Percentiles rank a stretch among this genome's conserved stretches.
Conservation (phyloP, 2,888 invertebrate species). For the Apeira syringaria region DNA sequence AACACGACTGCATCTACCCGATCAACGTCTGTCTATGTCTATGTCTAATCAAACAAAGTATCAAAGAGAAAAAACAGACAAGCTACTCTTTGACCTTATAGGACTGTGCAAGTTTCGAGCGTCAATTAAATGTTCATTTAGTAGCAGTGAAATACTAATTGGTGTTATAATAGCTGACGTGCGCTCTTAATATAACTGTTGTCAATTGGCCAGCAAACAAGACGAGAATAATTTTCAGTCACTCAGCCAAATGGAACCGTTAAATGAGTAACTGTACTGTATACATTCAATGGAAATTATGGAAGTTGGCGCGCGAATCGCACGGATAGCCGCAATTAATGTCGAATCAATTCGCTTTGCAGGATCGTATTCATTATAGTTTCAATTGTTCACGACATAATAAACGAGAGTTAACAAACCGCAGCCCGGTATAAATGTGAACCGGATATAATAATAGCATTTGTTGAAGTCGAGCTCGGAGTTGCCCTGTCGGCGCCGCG, state of each 20-base stretch:
- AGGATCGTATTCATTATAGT: slow-evolving; percentile 59
- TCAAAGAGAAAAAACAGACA: too few relatives aligned
- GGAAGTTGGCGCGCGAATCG: slow-evolving; percentile 36
- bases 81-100: slow-evolving; percentile 1
- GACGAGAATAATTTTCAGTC: slow-evolving; percentile 38
- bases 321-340: slow-evolving; percentile 64
- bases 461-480: slow-evolving; percentile 55
- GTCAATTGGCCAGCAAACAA: slow-evolving; percentile 47
- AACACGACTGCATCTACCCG: slow-evolving; percentile 37
- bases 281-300: slow-evolving; percentile 30
- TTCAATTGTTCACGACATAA: slow-evolving; percentile 72
- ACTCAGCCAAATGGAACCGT: slow-evolving; percentile 55
- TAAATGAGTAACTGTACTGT: slow-evolving; percentile 61
- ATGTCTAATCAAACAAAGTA: too few relatives aligned
- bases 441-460: slow-evolving; percentile 80
- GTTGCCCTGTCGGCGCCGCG: slow-evolving; percentile 60
- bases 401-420: slow-evolving; percentile 71
- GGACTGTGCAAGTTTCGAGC: slow-evolving; percentile 54
- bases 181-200: slow-evolving; percentile 24
- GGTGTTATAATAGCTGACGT: slow-evolving; percentile 33
- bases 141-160: slow-evolving; percentile 47
- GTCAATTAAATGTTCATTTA: slow-evolving; percentile 34
- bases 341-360: slow-evolving; percentile 68
- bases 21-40: too few relatives aligned
- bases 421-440: slow-evolving; percentile 65